phyloP scores from a whole-genome alignment of 1,140 invertebrate species.

The Ditylenchus dipsaci region DNA sequence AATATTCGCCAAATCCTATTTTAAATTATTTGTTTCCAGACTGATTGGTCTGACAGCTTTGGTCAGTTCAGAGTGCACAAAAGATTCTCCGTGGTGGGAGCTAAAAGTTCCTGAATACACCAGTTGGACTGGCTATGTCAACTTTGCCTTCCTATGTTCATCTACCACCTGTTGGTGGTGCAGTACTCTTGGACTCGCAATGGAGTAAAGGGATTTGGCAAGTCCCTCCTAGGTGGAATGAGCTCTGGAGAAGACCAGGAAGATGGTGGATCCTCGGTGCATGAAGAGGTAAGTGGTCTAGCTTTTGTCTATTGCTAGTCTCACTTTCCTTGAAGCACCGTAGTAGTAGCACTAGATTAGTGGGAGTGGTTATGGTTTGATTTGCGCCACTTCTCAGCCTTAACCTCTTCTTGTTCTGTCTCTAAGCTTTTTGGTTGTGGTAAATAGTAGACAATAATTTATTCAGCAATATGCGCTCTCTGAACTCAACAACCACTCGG shows the following conservation, averaged over 20 bases:
- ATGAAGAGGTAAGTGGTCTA: constrained; percentile 44
- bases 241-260: constrained; percentile 17
- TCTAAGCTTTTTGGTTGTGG: no score
- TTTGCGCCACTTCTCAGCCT: background rate
- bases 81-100: constrained; percentile 35
- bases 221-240: background rate
- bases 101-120: constrained; percentile 18
- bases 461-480: no score
- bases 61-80: constrained; percentile 31
- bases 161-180: constrained; percentile 36
- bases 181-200: constrained; percentile 52
- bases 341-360: constrained; percentile 4
- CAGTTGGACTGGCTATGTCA: constrained; percentile 45
- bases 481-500: no score
- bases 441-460: no score
- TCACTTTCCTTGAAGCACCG: no score
- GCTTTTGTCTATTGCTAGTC: no score
- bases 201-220: constrained; percentile 31
- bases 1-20: no score
- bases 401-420: no score
- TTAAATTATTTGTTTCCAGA: no score
- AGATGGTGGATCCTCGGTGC: constrained; percentile 50
- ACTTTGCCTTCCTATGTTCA: constrained; percentile 40
- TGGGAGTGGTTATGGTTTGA: background rate
- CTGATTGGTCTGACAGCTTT: constrained; percentile 42